Conservation (phyloP, 2,113 vertebrate species). For the Notarius quadriscutis region DNA sequence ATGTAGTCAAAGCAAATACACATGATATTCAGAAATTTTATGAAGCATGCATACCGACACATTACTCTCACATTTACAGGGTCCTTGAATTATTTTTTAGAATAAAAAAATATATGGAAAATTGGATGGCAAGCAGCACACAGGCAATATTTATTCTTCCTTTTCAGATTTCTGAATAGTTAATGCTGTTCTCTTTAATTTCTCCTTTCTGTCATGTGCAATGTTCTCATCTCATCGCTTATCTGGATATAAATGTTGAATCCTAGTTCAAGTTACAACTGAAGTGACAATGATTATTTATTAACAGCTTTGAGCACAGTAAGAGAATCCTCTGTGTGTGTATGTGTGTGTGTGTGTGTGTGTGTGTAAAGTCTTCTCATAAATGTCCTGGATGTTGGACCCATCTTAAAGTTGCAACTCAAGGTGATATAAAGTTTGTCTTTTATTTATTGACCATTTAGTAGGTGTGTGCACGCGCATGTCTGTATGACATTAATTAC, state of each 20-base stretch:
- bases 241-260: slow-evolving; percentile 29
- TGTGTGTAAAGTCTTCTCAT: neutral
- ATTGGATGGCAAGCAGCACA: neutral
- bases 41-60: no score
- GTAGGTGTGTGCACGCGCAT: slow-evolving; percentile 34
- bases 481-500: slow-evolving; percentile 44
- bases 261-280: slow-evolving; percentile 15
- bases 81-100: no score
- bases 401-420: slow-evolving; percentile 16
- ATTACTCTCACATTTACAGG: no score
- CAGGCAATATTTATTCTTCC: neutral
- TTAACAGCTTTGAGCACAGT: no score
- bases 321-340: neutral
- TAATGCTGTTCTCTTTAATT: neutral
- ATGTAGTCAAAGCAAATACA: no score
- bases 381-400: slow-evolving; percentile 25
- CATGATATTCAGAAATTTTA: no score
- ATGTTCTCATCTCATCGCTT: slow-evolving; percentile 3
- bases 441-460: slow-evolving; percentile 20
- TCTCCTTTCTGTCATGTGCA: slow-evolving; percentile 26
- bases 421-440: slow-evolving; percentile 30
- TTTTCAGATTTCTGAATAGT: neutral
- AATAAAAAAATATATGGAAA: neutral
- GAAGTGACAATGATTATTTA: slow-evolving; percentile 28
- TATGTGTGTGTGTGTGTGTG: neutral